Evolutionary conservation across 2,113 vertebrate genomes (phyloP).

Genomic region (Axis porcinus): DNA sequence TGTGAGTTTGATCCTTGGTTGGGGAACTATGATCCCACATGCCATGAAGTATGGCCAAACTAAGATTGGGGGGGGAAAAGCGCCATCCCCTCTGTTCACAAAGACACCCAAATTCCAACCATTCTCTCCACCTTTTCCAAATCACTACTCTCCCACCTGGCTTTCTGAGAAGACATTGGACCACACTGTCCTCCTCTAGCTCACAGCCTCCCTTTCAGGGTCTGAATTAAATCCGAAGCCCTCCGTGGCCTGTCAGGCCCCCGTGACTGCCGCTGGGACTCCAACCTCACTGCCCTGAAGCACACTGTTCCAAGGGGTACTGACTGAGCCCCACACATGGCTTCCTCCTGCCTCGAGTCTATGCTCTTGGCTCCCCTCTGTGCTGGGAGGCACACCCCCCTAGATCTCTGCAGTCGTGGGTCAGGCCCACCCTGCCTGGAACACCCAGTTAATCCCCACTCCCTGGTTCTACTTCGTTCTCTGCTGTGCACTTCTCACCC

Average conservation of each 20-base stretch:
- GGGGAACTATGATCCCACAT: background rate
- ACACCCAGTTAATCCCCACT: background rate
- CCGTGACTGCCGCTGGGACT: rapidly evolving
- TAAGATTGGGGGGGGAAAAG: background rate
- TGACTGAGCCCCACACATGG: rapidly evolving
- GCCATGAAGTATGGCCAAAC: background rate
- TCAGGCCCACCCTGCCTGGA: no score
- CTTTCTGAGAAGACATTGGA: background rate
- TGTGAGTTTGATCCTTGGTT: background rate
- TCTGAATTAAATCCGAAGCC: background rate
- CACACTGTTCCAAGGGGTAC: no score
- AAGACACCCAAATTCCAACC: background rate
- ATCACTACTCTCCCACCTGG: background rate
- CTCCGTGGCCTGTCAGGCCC: background rate
- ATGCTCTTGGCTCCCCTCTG: background rate
- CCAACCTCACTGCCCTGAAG: no score
- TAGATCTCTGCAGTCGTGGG: rapidly evolving
- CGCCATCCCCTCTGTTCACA: background rate
- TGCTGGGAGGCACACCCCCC: background rate
- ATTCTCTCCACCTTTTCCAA: background rate
- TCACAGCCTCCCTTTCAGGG: background rate
- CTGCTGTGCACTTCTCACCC: background rate
- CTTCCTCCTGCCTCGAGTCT: rapidly evolving
- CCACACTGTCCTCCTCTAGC: background rate
- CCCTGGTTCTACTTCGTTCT: background rate